A percentile compares a stretch with the other conserved stretches of the same genome.
These are phyloP conservation scores for Cyclophora albipunctata DNA, from an alignment of 2,888 invertebrate genomes.

Conservation along the genomic window DNA sequence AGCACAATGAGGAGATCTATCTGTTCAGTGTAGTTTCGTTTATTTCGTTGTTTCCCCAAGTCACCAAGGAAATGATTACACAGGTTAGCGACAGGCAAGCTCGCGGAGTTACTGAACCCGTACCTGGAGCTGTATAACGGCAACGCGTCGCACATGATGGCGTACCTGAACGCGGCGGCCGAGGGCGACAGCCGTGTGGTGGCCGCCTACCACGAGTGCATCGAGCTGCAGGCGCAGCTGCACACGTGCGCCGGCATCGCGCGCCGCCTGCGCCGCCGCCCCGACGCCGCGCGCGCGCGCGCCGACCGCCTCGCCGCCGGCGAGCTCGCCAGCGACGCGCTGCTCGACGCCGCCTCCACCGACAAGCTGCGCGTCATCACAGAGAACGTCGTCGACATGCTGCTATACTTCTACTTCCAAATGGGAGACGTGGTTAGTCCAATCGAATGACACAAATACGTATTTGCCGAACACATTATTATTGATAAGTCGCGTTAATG, in stretches of 20 bases:
- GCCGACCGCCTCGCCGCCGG: conserved; percentile 48
- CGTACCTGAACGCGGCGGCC: conserved; percentile 82
- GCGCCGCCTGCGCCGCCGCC: conserved; percentile 79
- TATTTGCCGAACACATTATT: not conserved
- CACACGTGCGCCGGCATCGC: conserved; percentile 88
- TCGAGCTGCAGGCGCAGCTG: conserved; percentile 90
- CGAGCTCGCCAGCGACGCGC: conserved; percentile 47
- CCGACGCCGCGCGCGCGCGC: conserved; percentile 49
- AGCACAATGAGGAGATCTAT: no score
- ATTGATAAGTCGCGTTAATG: no score
- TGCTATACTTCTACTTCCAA: conserved; percentile 81
- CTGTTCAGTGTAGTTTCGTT: no score
- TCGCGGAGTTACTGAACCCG: conserved; percentile 86
- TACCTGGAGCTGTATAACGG: conserved; percentile 86
- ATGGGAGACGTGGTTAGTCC: conserved; percentile 54
- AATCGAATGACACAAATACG: not conserved
- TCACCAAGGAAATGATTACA: conserved; percentile 24
- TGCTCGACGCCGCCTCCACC: conserved; percentile 79
- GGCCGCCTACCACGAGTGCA: conserved; percentile 81
- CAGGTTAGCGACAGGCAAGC: conserved; percentile 88
- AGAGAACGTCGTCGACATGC: conserved; percentile 87
- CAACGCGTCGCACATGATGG: conserved; percentile 88
- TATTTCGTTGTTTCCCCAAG: no score
- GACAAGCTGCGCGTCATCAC: conserved; percentile 89
- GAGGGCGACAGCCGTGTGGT: conserved; percentile 75